These are phyloP conservation scores for Syrmaticus mikado DNA, from an alignment of 2,113 vertebrate species.

Conservation along the genomic window DNA sequence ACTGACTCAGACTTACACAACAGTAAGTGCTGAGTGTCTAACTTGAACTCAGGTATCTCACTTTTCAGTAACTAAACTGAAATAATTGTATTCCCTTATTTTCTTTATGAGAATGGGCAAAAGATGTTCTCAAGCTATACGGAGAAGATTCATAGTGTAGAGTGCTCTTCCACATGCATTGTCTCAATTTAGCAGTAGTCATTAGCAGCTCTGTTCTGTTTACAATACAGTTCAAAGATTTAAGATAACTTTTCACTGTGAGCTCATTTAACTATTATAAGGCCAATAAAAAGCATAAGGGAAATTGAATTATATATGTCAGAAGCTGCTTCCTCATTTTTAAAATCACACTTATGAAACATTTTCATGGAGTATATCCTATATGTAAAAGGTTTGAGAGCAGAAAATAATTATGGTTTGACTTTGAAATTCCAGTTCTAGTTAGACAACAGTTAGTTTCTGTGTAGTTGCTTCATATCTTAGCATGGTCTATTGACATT, in stretches of 20 bases:
- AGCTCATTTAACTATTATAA: background rate
- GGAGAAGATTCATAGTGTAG: background rate
- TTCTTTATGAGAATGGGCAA: background rate
- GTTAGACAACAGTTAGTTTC: too few relatives aligned
- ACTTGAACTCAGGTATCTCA: background rate
- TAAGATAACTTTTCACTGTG: background rate
- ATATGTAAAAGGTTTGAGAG: background rate
- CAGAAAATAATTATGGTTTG: background rate
- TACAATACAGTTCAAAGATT: fast-evolving
- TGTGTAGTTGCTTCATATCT: background rate
- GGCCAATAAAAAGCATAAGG: background rate
- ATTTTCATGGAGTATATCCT: background rate
- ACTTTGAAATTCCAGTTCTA: background rate
- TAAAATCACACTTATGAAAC: background rate
- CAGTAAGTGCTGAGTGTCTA: background rate
- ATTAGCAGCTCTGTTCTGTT: background rate
- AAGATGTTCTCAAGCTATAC: background rate
- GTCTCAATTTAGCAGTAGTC: background rate
- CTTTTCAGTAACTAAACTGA: background rate
- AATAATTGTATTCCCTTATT: background rate
- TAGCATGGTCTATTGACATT: background rate
- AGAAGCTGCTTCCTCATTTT: background rate
- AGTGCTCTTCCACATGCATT: background rate
- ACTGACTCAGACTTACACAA: background rate
- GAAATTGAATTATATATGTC: background rate